Base-by-base conservation (phyloP, 2,113 vertebrate genomes). In the Jaculus jaculus region DNA sequence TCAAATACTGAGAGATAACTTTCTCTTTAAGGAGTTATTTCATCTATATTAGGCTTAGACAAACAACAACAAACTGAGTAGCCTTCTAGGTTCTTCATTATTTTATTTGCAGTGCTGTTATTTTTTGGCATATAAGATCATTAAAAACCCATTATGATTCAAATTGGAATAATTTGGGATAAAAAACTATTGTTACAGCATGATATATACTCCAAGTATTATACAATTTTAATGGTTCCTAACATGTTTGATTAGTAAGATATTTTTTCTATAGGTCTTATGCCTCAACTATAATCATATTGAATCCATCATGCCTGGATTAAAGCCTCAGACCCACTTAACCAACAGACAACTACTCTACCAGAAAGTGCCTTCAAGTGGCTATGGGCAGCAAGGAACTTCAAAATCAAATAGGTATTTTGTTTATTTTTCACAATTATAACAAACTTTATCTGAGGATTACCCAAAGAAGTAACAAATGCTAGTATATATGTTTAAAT, bases 231-330 rank as follows among this genome's bases (percentile, higher is more conserved):
- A 89, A 81, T 81, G 89, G 20, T 54, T 95, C 77, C 61, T 54
- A 87, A n/a, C 26, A 72, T 90, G 18, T 92, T 61, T 96, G 63
- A 94, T 95, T 95, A 87, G 74, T 80, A 34, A 20, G 2, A 7
- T 80, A 85, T 96, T 89, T 39, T 97, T 93, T 94, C 60, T 84
- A 30, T 85, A 99, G 98, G 98, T 97, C 42, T 96, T 99, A 80
- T 98, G 96, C 97, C 97, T 99, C 87, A 99, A 99, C 94, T 97
- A 98, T 97, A 99, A 99, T 96, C 98, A 98, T 96, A 98, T 98
- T 88, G 98, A 99, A 96, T 99, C 99, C 91, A 98, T 99, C 91
- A 91, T 99, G 51, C 99, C 98, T 34, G 97, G 96, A 96, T 96
- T 98, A 95, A 99, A 98, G 92, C 95, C 97, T 81, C 97, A 98